Base-by-base conservation (phyloP, 2,113 vertebrate species). In the Phalacrocorax pelagicus region DNA sequence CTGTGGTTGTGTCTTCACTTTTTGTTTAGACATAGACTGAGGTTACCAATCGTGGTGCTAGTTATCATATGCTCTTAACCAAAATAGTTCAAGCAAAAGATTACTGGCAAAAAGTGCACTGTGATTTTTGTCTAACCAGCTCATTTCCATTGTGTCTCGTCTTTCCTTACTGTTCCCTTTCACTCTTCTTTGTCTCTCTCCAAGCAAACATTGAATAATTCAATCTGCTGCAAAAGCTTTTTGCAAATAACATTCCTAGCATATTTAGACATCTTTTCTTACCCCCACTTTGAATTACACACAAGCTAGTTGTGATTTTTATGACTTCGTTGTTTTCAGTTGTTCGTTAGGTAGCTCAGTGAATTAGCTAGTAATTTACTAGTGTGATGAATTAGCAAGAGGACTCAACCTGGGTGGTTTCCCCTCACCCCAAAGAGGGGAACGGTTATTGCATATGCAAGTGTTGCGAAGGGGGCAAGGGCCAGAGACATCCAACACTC, bases 241-340 rank as follows among this genome's bases (percentile, higher is more conserved):
- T 95, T 88, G 78, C 86, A 91, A 94, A 66, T 91, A 95, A 91
- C 96, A 97, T 97, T 97, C 97, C 91, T 91, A 47, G 78, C 78
- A 94, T 95, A 95, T 91, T 96, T 96, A 85, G 91, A 89, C 78
- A 52, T 90, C 66, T 80, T 80, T 96, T 94, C 69, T 23, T 92
- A 49, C 92, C 63, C 73, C 71, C 40, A n/a, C 66, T 95, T 92
- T 70, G 66, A 90, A 90, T 92, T 95, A 88, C 82, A 79, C 83
- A 58, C 83, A 92, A 91, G 67, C 81, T 95, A 87, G 78, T 97
- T 94, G 73, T 66, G 81, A 88, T 92, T 94, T 95, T 97, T 94
- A 92, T 94, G 10, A 91, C 74, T 95, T 92, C 46, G 73, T 96
- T 95, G 88, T 92, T 91, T 96, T 78, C 71, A 47, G 65, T 91